These are phyloP conservation scores for Mystacornis crossleyi DNA, from an alignment of 2,113 vertebrate genomes.

Conservation along the genomic window DNA sequence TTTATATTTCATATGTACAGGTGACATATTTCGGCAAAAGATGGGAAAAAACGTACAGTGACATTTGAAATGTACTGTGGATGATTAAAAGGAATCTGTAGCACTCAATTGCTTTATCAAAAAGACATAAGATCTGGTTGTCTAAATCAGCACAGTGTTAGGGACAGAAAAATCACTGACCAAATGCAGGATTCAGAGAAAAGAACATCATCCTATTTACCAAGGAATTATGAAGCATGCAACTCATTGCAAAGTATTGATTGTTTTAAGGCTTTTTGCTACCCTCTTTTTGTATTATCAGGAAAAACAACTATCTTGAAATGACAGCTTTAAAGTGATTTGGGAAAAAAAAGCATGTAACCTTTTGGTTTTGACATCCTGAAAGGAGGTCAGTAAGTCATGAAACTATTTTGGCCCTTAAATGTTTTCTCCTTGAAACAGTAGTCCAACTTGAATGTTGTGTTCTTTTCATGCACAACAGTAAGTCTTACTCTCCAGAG, in stretches of 20 bases:
- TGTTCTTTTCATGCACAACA: neutral
- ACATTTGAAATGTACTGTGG: neutral
- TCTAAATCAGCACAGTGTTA: neutral
- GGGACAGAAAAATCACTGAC: neutral
- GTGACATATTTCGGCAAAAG: neutral
- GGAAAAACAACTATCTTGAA: neutral
- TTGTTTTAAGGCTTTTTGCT: neutral
- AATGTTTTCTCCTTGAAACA: neutral
- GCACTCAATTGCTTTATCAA: accelerated
- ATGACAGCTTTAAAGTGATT: neutral
- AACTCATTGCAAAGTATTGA: neutral
- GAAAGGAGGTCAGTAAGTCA: neutral
- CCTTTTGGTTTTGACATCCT: neutral
- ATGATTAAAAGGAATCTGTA: neutral
- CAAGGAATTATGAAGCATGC: neutral
- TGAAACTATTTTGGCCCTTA: neutral
- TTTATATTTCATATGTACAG: neutral
- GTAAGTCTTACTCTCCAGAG: neutral
- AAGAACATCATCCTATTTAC: neutral
- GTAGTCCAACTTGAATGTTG: neutral
- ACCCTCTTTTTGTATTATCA: neutral
- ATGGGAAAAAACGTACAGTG: neutral
- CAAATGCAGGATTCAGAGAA: neutral
- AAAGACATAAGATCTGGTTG: neutral
- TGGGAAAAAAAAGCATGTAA: neutral